Evolutionary conservation across 2,888 invertebrate genomes (phyloP), one percentile per base, ranked within the genome.

Genomic region (Plebejus argus): DNA sequence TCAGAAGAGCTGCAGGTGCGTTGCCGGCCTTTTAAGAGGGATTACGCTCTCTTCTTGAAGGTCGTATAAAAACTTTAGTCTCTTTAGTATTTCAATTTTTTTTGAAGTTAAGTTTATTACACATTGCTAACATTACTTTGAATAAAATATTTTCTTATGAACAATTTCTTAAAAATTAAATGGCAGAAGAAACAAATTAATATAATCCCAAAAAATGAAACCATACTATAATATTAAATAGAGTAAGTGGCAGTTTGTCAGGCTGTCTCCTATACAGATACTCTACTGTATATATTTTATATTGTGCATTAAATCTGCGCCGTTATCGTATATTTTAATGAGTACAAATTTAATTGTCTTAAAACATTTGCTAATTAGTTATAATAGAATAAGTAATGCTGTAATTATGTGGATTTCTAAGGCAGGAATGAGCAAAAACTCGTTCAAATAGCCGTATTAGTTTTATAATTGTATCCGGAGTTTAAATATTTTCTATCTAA

Each of bases 331-430:
- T 66, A 39, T 45, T 45, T 45, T 12, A 28, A 66, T 15, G 28
- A 66, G 66, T 10, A 39, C 70, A 71, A 71, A 71, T 39, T 39
- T 71, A 39, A 71, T 71, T 39, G 71, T 39, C 20, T 71, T 39
- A 39, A 70, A 71, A 39, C 20, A 71, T 71, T 71, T 20, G 39
- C 71, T 76, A 70, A 76, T 76, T 66, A 35, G 70, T 28, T 76
- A 70, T 76, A 76, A 70, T 76, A 76, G 70, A 76, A 70, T 76
- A 39, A 28, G 18, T 70, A 70, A 76, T 53, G 20, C 28, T n/a
- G 35, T 53, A 76, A 76, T 76, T 76, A 76, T 10, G 33, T 49
- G 49, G 76, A 76, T 76, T 76, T 76, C 76, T 70, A 76, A 70
- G 70, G 35, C 76, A 66, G 15, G 23, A 66, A 76, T n/a, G 28